Conservation (phyloP, 2,888 invertebrate genomes). For the Acanthosepion esculentum region DNA sequence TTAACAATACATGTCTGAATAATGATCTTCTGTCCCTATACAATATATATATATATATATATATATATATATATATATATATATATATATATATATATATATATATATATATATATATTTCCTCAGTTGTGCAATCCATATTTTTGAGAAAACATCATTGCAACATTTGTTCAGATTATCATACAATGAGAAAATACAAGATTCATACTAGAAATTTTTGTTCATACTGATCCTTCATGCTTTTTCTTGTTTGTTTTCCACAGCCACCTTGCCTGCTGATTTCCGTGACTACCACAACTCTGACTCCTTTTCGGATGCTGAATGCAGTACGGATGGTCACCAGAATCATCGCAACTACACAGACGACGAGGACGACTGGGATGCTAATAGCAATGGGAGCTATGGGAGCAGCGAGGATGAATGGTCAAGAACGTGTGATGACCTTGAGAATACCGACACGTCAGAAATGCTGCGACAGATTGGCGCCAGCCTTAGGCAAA, state of each 20-base stretch:
- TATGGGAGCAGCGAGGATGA: slow-evolving; percentile 58
- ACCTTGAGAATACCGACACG: slow-evolving; percentile 61
- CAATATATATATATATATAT: no score
- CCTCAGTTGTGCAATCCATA: no score
- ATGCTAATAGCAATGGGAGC: slow-evolving; percentile 57
- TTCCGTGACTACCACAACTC: slow-evolving; percentile 46
- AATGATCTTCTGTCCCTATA: no score
- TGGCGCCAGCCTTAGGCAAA: slow-evolving; percentile 60
- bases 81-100: no score
- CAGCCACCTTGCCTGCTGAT: slow-evolving; percentile 47
- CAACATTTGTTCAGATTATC: no score
- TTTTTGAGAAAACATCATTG: no score
- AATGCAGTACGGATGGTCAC: slow-evolving; percentile 59
- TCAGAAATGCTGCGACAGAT: slow-evolving; percentile 68
- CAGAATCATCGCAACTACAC: slow-evolving; percentile 48
- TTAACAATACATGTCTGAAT: no score
- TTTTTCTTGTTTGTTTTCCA: neutral
- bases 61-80: no score
- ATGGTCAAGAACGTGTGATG: slow-evolving; percentile 64
- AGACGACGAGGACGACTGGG: slow-evolving; percentile 57
- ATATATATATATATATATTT: no score
- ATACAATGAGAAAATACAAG: no score
- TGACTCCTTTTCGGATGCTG: slow-evolving; percentile 53
- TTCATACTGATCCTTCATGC: no score
- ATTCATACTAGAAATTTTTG: no score